Evolutionary conservation across 2,797 vertebrate genomes (phyloP).

Genomic region (Phyllotis vaccarum): DNA sequence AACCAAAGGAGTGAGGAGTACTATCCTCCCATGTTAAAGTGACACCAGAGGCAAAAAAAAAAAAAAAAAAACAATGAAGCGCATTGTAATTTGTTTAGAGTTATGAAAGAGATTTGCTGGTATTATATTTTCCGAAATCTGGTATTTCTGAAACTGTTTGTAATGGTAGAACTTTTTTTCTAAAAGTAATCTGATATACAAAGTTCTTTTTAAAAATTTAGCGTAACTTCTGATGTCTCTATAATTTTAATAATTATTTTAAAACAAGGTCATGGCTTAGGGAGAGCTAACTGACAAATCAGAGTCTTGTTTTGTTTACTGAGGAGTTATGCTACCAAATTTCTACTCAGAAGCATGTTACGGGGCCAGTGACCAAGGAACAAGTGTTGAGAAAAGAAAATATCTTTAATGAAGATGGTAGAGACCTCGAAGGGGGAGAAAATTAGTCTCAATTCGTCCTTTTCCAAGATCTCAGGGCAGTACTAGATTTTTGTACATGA

Average conservation of each 20-base stretch:
- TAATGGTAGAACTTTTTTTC: constrained; percentile 62
- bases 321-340: constrained; percentile 43
- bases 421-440: neutral
- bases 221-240: constrained; percentile 80
- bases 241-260: constrained; percentile 85
- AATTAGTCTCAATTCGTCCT: neutral
- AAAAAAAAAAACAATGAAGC: too few species aligned
- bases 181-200: constrained; percentile 85
- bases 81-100: neutral
- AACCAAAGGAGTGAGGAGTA: neutral
- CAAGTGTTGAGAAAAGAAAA: neutral
- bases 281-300: constrained; percentile 3
- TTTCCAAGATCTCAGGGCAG: neutral
- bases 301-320: constrained; percentile 80
- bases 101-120: neutral
- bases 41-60: neutral
- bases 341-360: neutral
- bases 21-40: neutral
- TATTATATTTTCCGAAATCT: neutral
- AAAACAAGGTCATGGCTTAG: constrained; percentile 71
- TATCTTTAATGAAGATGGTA: neutral
- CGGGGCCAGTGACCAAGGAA: neutral
- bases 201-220: constrained; percentile 84
- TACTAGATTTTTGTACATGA: neutral
- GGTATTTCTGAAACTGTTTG: neutral